Evolutionary conservation across 2,797 vertebrate species (phyloP), one percentile per base, ranked within the genome.

Genomic region (Gila robusta): DNA sequence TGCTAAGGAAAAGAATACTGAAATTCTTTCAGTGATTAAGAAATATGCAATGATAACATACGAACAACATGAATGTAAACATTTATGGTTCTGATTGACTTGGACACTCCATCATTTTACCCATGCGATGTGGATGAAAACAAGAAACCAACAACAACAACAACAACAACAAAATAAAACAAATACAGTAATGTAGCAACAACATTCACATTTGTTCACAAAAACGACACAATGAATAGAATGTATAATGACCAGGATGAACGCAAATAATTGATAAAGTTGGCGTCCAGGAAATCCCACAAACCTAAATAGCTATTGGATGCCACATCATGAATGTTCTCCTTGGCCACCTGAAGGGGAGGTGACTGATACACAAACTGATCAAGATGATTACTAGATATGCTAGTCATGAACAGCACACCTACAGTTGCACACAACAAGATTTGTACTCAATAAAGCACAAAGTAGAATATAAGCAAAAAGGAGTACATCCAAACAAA

Each of bases 281-380:
- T 32, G 70, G 62, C 76, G 79, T 81, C 71, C 79, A 37, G 41
- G 49, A 88, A 83, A 28, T 70, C 54, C 69, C 87, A 96, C 96
- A 95, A 95, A 97, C 96, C 96, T 97, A 97, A 94, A 93, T 96
- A 97, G 95, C 96, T 97, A 96, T 96, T 96, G 93, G 94, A 94
- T 91, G 91, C 93, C 94, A 96, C 91, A 93, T 95, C 94, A 78
- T 92, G 87, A 82, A 89, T 71, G 70, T 88, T 94, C 92, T 92
- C 89, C 91, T 91, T 89, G 90, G 87, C 93, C 87, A 90, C 90
- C 91, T 89, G 89, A 79, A 94, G 93, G 91, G 96, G 94, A 90
- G 92, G 90, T 19, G 96, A 96, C 95, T 95, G 95, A 94, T 97
- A 96, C 82, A 97, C 94, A 96, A 97, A 96, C 92, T 96, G 95